Evolutionary conservation across 2,797 vertebrate species (phyloP).

Genomic region (Crax fasciolata): DNA sequence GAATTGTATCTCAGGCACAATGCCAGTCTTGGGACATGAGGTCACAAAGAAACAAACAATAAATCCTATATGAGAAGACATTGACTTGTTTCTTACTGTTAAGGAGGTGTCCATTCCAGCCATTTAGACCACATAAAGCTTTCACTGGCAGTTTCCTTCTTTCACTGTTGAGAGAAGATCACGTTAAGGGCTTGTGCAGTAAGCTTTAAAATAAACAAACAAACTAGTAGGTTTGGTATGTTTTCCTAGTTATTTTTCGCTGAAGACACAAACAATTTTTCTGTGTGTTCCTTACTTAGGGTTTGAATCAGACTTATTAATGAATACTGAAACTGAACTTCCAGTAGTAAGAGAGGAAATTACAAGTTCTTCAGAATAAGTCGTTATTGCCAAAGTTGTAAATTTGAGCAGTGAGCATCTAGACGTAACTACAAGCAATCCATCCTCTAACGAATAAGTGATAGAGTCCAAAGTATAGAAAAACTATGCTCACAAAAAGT

Average conservation of each 20-base stretch:
- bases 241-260: not conserved
- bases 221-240: not conserved
- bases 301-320: not conserved
- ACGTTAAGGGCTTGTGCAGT: not conserved
- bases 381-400: not conserved
- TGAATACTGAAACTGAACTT: not conserved
- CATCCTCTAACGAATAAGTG: rapidly evolving
- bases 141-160: not conserved
- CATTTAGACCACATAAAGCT: not conserved
- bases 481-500: not conserved
- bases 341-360: not conserved
- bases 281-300: not conserved
- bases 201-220: not conserved
- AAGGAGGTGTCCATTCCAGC: not conserved
- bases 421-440: not conserved
- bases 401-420: not conserved
- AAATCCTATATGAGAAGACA: not conserved
- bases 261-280: not conserved
- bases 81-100: not conserved
- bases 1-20: not conserved
- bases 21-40: not conserved
- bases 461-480: not conserved
- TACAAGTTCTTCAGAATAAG: not conserved
- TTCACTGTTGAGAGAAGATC: not conserved
- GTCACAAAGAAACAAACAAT: not conserved